These are phyloP conservation scores for Regulus satrapa DNA, from an alignment of 2,113 vertebrate genomes.

Conservation along the genomic window DNA sequence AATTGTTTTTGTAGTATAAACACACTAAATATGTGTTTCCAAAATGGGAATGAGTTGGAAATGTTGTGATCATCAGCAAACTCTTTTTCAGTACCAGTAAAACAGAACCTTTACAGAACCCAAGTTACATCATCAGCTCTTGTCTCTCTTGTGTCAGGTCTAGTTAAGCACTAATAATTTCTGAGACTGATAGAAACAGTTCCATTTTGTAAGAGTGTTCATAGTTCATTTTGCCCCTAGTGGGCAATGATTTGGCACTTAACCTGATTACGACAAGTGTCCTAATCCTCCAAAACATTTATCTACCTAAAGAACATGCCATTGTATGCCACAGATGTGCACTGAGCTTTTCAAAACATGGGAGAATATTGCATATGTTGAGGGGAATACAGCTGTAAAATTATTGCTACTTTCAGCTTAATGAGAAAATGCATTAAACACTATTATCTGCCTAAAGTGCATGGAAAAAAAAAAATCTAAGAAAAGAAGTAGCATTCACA, in stretches of 20 bases:
- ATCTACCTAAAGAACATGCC: background rate
- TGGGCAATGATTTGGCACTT: background rate
- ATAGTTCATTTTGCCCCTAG: background rate
- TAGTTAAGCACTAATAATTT: background rate
- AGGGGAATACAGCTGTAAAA: background rate
- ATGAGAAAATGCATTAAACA: background rate
- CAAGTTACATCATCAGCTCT: background rate
- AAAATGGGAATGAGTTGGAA: background rate
- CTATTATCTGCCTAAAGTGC: background rate
- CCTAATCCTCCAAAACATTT: background rate
- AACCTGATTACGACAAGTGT: background rate
- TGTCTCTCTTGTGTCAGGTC: background rate
- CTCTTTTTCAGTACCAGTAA: background rate
- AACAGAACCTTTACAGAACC: background rate
- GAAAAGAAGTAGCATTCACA: background rate
- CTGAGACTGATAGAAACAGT: background rate
- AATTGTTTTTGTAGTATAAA: background rate
- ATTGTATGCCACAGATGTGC: background rate
- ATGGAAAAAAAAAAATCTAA: constrained; percentile 13
- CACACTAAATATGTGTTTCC: background rate
- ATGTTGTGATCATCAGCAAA: background rate
- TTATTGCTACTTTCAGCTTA: background rate
- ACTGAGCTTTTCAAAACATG: background rate
- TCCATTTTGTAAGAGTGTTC: background rate
- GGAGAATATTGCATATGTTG: background rate